Percentiles rank a stretch among this genome's conserved stretches.
phyloP scores from a whole-genome alignment of 2,888 invertebrate species.

The Phaonia tiefii region DNA sequence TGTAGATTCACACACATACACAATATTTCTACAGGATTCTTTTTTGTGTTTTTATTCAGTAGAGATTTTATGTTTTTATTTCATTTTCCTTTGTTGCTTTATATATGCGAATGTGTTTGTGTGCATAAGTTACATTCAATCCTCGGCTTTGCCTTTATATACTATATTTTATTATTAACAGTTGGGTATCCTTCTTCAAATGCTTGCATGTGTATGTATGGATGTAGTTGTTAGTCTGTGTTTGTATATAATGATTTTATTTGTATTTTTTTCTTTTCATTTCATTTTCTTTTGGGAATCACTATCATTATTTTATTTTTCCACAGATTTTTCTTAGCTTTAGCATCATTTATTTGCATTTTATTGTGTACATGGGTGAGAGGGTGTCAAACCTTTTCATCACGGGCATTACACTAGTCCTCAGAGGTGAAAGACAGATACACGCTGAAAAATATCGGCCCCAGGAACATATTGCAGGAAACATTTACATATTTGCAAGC shows the following conservation, averaged over 20 bases:
- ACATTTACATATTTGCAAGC: too few species aligned
- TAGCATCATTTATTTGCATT: slow-evolving; percentile 43
- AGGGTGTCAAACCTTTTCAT: background rate
- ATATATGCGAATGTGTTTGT: background rate
- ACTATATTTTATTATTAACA: slow-evolving; percentile 31
- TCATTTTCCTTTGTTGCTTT: slow-evolving; percentile 15
- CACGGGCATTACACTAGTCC: too few species aligned
- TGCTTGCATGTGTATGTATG: slow-evolving; percentile 40
- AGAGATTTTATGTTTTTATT: slow-evolving; percentile 63
- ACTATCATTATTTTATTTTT: slow-evolving; percentile 67
- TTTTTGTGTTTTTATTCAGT: slow-evolving; percentile 44
- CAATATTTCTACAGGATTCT: slow-evolving; percentile 27
- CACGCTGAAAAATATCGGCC: too few species aligned
- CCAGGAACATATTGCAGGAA: too few species aligned
- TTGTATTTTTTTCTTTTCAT: slow-evolving; percentile 14
- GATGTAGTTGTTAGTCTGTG: slow-evolving; percentile 23
- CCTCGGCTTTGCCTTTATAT: slow-evolving; percentile 70
- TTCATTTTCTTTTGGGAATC: slow-evolving; percentile 70
- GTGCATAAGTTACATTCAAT: background rate
- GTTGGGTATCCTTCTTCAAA: slow-evolving; percentile 46
- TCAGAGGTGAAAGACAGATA: too few species aligned
- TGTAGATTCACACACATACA: background rate
- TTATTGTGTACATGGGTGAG: slow-evolving; percentile 43
- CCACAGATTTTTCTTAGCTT: slow-evolving; percentile 55
- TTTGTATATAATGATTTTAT: slow-evolving; percentile 19